Evolutionary conservation across 1,140 invertebrate genomes (phyloP).

Genomic region (Laupala kohalensis): DNA sequence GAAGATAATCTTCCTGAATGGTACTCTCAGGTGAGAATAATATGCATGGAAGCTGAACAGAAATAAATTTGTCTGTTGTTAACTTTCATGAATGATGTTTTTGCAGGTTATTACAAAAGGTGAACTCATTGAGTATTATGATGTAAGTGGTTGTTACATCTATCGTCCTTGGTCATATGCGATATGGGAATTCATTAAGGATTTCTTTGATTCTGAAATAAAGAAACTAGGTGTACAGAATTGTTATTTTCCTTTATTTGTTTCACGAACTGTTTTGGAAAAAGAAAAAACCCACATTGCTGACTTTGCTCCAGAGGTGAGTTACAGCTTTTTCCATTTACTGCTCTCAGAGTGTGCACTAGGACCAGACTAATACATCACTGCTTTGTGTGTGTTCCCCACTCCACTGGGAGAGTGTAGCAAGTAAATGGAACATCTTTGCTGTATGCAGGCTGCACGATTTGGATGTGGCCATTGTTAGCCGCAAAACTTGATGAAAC

Average conservation of each 20-base stretch:
- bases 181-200: slow-evolving; percentile 91
- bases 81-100: not conserved
- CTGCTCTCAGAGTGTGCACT: no score
- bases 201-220: slow-evolving; percentile 82
- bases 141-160: slow-evolving; percentile 98
- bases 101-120: slow-evolving; percentile 81
- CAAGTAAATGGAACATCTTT: no score
- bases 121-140: slow-evolving; percentile 98
- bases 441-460: no score
- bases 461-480: no score
- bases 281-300: slow-evolving; percentile 94
- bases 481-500: no score
- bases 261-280: slow-evolving; percentile 77
- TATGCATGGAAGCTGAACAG: not conserved
- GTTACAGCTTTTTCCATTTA: not conserved
- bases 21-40: slow-evolving; percentile 73
- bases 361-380: no score
- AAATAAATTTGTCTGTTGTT: not conserved
- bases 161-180: slow-evolving; percentile 89
- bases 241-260: slow-evolving; percentile 98
- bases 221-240: slow-evolving; percentile 90
- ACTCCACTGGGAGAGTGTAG: no score
- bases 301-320: slow-evolving; percentile 94
- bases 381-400: no score
- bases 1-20: slow-evolving; percentile 90